Percentiles rank a stretch among this genome's conserved stretches.
These are phyloP conservation scores for Parnassius orleans DNA, from an alignment of 2,888 invertebrate species.

Conservation along the genomic window DNA sequence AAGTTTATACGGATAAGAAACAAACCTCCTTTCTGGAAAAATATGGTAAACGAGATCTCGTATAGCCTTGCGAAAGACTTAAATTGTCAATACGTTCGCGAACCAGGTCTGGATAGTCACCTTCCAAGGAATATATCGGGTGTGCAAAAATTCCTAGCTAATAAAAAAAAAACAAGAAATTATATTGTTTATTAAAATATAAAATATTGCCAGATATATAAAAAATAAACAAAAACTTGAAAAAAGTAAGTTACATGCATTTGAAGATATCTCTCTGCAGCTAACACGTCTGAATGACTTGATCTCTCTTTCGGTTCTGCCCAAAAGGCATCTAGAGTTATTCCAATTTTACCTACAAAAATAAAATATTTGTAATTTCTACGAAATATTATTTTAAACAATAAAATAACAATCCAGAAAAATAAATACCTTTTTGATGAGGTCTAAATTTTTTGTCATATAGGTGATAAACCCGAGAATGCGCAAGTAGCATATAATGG, in stretches of 20 bases:
- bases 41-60: constrained; percentile 72
- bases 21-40: constrained; percentile 69
- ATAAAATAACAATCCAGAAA: background rate
- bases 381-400: background rate
- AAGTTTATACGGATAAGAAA: constrained; percentile 14
- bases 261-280: constrained; percentile 77
- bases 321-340: constrained; percentile 79
- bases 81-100: constrained; percentile 65
- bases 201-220: too few species aligned
- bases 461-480: constrained; percentile 83
- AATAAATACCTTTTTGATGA: constrained; percentile 68
- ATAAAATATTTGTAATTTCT: constrained; percentile 12
- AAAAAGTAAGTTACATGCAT: constrained; percentile 69
- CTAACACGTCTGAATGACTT: constrained; percentile 68
- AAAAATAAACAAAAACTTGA: too few species aligned
- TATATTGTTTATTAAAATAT: too few species aligned
- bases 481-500: constrained; percentile 83
- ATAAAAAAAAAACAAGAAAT: constrained; percentile 28
- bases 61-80: constrained; percentile 66
- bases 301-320: constrained; percentile 73
- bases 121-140: constrained; percentile 71
- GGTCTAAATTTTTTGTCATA: constrained; percentile 80
- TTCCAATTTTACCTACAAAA: constrained; percentile 78
- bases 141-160: constrained; percentile 76
- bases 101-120: constrained; percentile 73